Evolutionary conservation across 2,888 invertebrate genomes (phyloP), one percentile per base, ranked within the genome.

Genomic region (Monopis laevigella): DNA sequence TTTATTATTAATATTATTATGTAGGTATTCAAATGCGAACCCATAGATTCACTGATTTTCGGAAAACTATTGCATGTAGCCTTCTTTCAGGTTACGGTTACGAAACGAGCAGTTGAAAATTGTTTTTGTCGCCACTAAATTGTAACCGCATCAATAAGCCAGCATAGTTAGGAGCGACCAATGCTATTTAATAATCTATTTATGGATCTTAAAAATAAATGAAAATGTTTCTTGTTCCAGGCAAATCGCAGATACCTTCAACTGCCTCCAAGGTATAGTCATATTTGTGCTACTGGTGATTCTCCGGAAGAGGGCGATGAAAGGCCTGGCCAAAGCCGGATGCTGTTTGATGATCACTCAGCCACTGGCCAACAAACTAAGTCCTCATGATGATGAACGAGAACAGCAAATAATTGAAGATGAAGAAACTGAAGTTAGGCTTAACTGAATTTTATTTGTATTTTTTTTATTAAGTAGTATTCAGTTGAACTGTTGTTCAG

Each of bases 261-360:
- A 88, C 65, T 80, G 83, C 18, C 68, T 87, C 3, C 86, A 87
- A 80, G 88, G 88, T 1, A 59, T 86, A 4, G 62, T 86, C 18
- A 86, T 87, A 55, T 87, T 87, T 59, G 46, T 86, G 17, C 66
- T 87, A 14, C 60, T 87, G 39, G 84, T 88, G 3, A 63, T 85
- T 12, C 70, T 85, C 34, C 63, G 87, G 45, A 82, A 77, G 48
- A 70, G 83, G 2, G 85, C 84, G 0, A 67, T 86, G 38, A 59
- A 70, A 36, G 83, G 82, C 2, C 52, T 86, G 38, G 83, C 81
- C 1, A 61, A 57, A 17, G 75, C 71, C 42, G 66, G 67, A 45
- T 62, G 58, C 48, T 75, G 70, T 41, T 46, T 67, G 24, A 46
- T 48, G 16, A 26, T 71, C 43, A 72, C 66, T 2, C 55, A 62